These are phyloP conservation scores for Meloidogyne floridensis DNA, from an alignment of 1,140 invertebrate genomes.

Conservation along the genomic window DNA sequence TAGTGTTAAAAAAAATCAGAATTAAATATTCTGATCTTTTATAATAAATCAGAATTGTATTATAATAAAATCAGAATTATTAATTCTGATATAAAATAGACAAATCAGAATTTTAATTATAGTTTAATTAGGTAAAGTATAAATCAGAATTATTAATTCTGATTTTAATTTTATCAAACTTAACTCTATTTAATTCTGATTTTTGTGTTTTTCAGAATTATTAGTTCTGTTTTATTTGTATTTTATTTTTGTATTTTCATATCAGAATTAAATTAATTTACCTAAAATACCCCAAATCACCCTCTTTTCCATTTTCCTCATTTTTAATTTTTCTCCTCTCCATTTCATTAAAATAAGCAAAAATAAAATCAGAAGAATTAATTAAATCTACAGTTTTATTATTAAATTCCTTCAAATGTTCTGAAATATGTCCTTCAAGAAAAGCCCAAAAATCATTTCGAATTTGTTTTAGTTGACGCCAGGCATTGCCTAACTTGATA, in stretches of 20 bases:
- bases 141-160: no score
- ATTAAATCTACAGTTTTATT: neutral
- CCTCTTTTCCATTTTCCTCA: slow-evolving; percentile 41
- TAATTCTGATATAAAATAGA: neutral
- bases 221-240: no score
- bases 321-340: slow-evolving; percentile 36
- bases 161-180: no score
- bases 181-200: no score
- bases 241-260: no score
- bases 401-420: slow-evolving; percentile 36
- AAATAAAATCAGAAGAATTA: slow-evolving; percentile 58
- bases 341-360: slow-evolving; percentile 62
- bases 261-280: neutral
- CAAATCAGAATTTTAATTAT: slow-evolving; percentile 1
- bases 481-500: slow-evolving; percentile 48
- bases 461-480: slow-evolving; percentile 51
- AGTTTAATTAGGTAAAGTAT: no score
- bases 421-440: slow-evolving; percentile 54
- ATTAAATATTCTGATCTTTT: no score
- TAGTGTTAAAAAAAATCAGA: no score
- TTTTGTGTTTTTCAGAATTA: no score
- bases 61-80: no score
- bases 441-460: slow-evolving; percentile 53
- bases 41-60: no score
- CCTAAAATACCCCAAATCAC: slow-evolving; percentile 50